Conservation (phyloP, 2,797 vertebrate genomes). For the Poecilia velifera region DNA sequence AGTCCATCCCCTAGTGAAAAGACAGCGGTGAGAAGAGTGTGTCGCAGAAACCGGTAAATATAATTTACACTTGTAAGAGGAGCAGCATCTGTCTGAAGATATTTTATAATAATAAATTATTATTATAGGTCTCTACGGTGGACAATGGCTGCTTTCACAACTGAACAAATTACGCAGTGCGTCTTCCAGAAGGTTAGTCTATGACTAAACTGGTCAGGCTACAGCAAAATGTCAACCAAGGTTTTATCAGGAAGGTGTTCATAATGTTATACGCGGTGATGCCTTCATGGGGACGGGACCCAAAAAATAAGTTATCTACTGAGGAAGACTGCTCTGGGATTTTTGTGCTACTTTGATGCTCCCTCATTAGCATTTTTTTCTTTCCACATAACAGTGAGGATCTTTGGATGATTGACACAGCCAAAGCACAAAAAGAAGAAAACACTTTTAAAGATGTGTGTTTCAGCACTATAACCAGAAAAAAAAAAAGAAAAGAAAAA, state of each 20-base stretch:
- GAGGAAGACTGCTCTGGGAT: not conserved
- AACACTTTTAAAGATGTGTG: not conserved
- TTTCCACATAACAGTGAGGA: not conserved
- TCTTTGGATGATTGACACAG: not conserved
- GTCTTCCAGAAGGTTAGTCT: not conserved
- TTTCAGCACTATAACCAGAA: conserved; percentile 20
- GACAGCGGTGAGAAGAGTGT: too few species aligned
- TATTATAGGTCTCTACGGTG: too few species aligned
- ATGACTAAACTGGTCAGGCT: too few species aligned
- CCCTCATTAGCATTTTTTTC: not conserved
- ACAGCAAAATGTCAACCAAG: not conserved
- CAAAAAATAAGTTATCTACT: not conserved
- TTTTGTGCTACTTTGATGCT: not conserved
- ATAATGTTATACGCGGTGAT: not conserved
- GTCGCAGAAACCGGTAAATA: too few species aligned
- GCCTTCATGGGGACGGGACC: not conserved
- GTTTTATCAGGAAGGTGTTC: not conserved
- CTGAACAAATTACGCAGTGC: not conserved
- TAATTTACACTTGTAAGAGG: too few species aligned
- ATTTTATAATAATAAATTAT: too few species aligned
- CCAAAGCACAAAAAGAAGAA: not conserved
- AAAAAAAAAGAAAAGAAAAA: conserved; percentile 8
- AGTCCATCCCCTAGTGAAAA: too few species aligned
- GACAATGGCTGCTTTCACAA: too few species aligned
- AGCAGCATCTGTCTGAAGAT: too few species aligned